These are phyloP conservation scores for Drosophila macrospina DNA, from an alignment of 2,888 invertebrate genomes.

Conservation along the genomic window DNA sequence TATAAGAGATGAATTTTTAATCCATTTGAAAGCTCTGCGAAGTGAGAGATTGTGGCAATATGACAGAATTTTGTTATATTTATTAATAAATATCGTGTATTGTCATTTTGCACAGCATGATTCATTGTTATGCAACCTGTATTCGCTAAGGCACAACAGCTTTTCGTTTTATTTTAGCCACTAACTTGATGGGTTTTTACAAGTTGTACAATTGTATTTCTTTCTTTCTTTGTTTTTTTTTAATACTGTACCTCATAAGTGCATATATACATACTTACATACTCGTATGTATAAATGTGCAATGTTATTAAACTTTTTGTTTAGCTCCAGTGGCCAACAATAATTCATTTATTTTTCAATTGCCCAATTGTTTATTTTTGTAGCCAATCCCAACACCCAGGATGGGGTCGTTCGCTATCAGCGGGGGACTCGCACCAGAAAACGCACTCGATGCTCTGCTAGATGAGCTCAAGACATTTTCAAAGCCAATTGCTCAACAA, in stretches of 20 bases:
- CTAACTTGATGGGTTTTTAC: constrained; percentile 32
- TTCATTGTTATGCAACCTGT: constrained; percentile 35
- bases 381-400: constrained; percentile 88
- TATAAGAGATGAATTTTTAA: neutral
- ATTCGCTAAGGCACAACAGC: constrained; percentile 29
- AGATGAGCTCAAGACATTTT: constrained; percentile 96
- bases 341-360: constrained; percentile 39
- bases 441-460: constrained; percentile 98
- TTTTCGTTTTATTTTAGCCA: constrained; percentile 22
- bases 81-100: constrained; percentile 5
- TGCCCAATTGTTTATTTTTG: constrained; percentile 62
- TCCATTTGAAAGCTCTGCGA: neutral
- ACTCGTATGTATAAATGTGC: constrained; percentile 49
- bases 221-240: constrained; percentile 7
- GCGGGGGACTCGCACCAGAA: constrained; percentile 89
- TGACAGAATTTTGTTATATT: neutral
- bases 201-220: constrained; percentile 23
- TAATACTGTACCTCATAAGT: constrained; percentile 38
- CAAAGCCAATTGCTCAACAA: constrained; percentile 88
- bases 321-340: constrained; percentile 14
- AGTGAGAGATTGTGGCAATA: neutral
- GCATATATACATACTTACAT: constrained; percentile 21
- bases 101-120: constrained; percentile 45
- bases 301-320: constrained; percentile 29
- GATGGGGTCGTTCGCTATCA: constrained; percentile 87